phyloP scores from a whole-genome alignment of 1,140 invertebrate genomes.

The Protaetia brevitarsis region DNA sequence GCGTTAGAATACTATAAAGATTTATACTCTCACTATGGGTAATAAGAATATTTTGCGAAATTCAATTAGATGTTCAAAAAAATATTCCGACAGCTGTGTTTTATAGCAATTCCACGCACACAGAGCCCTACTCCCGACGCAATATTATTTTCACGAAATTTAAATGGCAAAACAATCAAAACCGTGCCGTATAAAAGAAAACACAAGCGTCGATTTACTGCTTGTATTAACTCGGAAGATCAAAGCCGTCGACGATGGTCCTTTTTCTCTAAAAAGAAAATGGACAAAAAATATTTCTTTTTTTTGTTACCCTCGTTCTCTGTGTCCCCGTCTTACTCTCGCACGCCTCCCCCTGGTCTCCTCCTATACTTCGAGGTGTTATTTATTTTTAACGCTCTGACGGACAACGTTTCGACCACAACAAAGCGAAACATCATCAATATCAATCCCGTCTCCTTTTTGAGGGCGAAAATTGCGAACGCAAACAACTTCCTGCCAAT shows the following conservation, averaged over 20 bases:
- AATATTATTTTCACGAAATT: background rate
- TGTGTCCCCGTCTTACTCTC: background rate
- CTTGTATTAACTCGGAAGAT: background rate
- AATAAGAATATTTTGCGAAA: no score
- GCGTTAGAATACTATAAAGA: no score
- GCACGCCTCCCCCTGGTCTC: background rate
- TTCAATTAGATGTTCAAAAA: no score
- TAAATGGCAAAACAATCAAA: background rate
- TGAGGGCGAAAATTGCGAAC: conserved; percentile 10
- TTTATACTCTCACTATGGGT: no score
- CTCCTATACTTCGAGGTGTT: background rate
- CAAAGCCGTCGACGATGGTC: background rate
- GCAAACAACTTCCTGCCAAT: conserved; percentile 10
- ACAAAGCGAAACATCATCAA: background rate
- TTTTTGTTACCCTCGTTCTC: background rate
- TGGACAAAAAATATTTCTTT: background rate
- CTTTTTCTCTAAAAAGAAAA: background rate
- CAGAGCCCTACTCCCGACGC: no score
- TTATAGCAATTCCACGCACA: no score
- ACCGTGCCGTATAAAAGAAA: background rate
- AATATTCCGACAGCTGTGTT: no score
- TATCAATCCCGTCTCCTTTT: conserved; percentile 5
- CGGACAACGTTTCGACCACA: background rate
- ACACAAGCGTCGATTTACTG: background rate
- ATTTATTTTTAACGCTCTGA: background rate